A percentile compares a stretch with the other conserved stretches of the same genome.
These are phyloP conservation scores for Porites divaricata DNA, from an alignment of 92 coral and sea anemone genomes.

Conservation along the genomic window DNA sequence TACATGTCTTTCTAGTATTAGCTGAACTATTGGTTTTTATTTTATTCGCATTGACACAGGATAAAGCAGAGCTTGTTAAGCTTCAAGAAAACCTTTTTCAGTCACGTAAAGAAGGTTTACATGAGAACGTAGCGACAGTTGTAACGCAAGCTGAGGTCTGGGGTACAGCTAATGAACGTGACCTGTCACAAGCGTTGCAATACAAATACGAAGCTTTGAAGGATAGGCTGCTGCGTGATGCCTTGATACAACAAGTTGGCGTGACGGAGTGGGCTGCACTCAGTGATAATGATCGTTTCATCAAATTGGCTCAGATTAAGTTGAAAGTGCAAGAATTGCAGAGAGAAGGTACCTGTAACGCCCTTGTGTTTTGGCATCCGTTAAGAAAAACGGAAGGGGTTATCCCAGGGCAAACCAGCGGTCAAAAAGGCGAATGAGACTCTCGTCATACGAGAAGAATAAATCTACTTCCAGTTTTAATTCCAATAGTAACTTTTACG, in stretches of 20 bases:
- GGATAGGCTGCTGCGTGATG: constrained; percentile 90
- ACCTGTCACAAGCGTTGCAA: constrained; percentile 90
- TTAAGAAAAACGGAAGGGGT: no score
- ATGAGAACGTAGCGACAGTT: constrained; percentile 72
- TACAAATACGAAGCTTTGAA: constrained; percentile 94
- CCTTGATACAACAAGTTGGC: constrained; percentile 86
- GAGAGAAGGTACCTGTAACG: constrained; percentile 64
- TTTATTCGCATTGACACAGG: constrained; percentile 47
- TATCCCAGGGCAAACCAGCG: no score
- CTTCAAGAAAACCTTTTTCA: constrained; percentile 82
- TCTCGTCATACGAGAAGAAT: no score
- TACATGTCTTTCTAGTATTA: background rate
- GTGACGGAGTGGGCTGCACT: constrained; percentile 92
- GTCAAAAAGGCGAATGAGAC: no score
- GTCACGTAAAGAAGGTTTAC: constrained; percentile 66
- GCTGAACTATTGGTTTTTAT: no score
- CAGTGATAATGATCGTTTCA: constrained; percentile 86
- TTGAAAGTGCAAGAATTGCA: constrained; percentile 74
- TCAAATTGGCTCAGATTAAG: constrained; percentile 85
- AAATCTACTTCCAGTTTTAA: no score
- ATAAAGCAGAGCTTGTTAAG: constrained; percentile 73
- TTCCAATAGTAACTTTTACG: no score
- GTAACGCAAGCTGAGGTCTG: constrained; percentile 82
- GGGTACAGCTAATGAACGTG: constrained; percentile 84
- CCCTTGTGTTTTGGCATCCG: background rate